phyloP scores from a whole-genome alignment of 2,113 vertebrate genomes.

The Athene noctua region DNA sequence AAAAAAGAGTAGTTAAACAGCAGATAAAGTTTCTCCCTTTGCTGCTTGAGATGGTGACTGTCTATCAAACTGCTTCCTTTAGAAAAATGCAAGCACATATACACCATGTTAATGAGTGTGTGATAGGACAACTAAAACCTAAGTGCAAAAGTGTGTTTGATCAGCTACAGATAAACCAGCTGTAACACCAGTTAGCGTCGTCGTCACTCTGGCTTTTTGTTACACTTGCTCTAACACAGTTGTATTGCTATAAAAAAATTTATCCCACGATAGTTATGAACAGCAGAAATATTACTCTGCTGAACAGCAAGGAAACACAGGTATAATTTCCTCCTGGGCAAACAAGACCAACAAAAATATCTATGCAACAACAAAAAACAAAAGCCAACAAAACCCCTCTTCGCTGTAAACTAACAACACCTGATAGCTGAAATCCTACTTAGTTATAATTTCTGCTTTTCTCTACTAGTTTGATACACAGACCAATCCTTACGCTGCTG shows the following conservation, averaged over 20 bases:
- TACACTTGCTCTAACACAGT: neutral
- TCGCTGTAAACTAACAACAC: neutral
- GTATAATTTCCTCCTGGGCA: neutral
- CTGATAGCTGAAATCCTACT: neutral
- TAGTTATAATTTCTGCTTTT: neutral
- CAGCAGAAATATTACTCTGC: neutral
- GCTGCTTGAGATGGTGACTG: neutral
- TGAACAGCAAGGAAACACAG: neutral
- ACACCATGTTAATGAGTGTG: neutral
- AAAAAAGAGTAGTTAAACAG: neutral
- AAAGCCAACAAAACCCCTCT: neutral
- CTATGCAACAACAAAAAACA: neutral
- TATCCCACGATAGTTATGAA: neutral
- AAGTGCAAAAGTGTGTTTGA: neutral
- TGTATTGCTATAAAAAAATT: neutral
- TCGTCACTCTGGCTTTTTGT: neutral
- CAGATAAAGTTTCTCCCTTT: neutral
- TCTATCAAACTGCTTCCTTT: neutral
- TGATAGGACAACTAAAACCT: neutral
- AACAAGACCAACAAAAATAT: neutral
- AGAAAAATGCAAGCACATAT: neutral
- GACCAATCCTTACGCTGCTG: neutral
- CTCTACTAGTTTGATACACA: neutral
- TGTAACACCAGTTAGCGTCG: neutral
- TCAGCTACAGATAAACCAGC: neutral